Evolutionary conservation across 2,113 vertebrate species (phyloP), one percentile per base, ranked within the genome.

Genomic region (Saguinus midas): DNA sequence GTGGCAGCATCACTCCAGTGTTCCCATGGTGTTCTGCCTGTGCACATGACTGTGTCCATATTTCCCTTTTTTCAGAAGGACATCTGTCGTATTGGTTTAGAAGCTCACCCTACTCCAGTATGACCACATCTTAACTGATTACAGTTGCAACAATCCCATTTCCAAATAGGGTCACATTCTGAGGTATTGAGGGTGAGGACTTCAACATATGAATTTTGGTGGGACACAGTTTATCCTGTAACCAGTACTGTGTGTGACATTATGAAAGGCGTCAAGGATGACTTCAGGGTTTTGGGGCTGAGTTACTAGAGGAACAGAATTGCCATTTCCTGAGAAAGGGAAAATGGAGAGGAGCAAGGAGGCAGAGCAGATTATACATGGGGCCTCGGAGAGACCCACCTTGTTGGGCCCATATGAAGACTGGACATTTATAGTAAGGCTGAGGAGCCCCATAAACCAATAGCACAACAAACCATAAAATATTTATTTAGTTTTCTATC

Each of bases 361-460:
- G 2, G 6, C 27, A 9, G 76, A 32, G 7, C 8, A 43, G 37
- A 21, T 83, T 12, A 43, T 25, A 14, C 8, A 0, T 4, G 20
- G 14, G 21, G 1, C 20, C 14, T 20, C 0, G 0, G 11, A 16
- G n/a, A 40, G 37, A 27, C 1, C 32, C 29, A 40, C 8, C 8
- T 70, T 2, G 14, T 27, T 23, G 32, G 16, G 6, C 3, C 20
- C 3, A 1, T 27, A 29, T 45, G 37, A 66, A 72, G 37, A 80
- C 29, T 25, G 8, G n/a, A 18, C 35, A 3, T 81, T 43, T 52
- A 6, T 66, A n/a, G 12, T 70, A 25, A 61, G 37, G 16, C 27
- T 3, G 1, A 13, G 18, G 29, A 2, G 1, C 10, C 29, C 52
- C 29, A 6, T 70, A 48, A 78, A 37, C 21, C 13, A 48, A 12